Percentiles rank a stretch among this genome's conserved stretches.
Evolutionary conservation across 1,140 invertebrate genomes (phyloP).

Genomic region (Mylabris phalerata): DNA sequence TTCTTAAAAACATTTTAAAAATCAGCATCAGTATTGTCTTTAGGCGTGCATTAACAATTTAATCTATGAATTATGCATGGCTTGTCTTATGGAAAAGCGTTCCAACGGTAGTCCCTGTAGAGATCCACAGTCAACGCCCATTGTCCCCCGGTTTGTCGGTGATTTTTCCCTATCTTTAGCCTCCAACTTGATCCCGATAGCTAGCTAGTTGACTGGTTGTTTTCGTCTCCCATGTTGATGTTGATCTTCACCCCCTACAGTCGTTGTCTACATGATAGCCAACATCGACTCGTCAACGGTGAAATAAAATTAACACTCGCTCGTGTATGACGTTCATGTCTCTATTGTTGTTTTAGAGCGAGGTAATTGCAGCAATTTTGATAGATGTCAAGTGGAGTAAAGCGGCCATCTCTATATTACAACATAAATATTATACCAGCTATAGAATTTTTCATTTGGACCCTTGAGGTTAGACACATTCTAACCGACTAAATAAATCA

Average conservation of each 20-base stretch:
- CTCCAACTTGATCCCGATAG: background rate
- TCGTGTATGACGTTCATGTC: background rate
- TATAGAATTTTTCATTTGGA: too few species aligned
- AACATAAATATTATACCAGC: too few species aligned
- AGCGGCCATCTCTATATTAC: conserved; percentile 1
- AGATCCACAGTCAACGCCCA: conserved; percentile 15
- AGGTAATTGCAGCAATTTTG: conserved; percentile 1
- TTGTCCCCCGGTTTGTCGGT: too few species aligned
- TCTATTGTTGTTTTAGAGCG: background rate
- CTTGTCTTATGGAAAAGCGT: conserved; percentile 21
- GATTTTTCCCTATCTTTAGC: conserved; percentile 7
- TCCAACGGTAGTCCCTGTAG: conserved; percentile 13
- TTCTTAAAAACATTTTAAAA: conserved; percentile 26
- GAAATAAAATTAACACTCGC: too few species aligned
- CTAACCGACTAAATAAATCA: too few species aligned
- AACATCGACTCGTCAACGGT: too few species aligned
- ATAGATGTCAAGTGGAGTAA: conserved; percentile 12
- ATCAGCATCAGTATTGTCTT: conserved; percentile 22
- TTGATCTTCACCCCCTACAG: too few species aligned
- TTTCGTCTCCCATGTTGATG: too few species aligned
- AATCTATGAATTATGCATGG: conserved; percentile 20
- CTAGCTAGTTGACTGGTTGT: background rate
- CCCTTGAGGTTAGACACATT: too few species aligned
- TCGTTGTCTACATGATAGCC: too few species aligned
- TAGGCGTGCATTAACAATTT: conserved; percentile 25